These are phyloP conservation scores for Steinernema feltiae DNA, from an alignment of 1,140 invertebrate genomes.

Conservation along the genomic window DNA sequence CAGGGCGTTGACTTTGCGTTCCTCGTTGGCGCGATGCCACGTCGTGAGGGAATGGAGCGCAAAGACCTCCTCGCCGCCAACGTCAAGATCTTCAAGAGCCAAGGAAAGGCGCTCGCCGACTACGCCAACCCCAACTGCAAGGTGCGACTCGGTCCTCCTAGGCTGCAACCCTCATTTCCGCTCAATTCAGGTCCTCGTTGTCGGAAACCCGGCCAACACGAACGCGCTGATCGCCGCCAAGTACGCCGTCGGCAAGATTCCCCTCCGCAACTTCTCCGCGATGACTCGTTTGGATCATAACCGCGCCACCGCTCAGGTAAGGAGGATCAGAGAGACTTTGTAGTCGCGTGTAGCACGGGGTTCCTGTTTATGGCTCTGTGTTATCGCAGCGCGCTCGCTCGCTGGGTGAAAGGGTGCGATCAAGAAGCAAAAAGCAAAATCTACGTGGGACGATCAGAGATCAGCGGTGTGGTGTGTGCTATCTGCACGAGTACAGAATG, in stretches of 20 bases:
- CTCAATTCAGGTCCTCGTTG: constrained; percentile 74
- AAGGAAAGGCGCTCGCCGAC: constrained; percentile 83
- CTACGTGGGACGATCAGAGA: not conserved
- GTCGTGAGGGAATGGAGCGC: constrained; percentile 95
- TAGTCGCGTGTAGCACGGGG: constrained; percentile 4
- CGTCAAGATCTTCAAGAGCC: constrained; percentile 94
- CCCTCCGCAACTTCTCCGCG: constrained; percentile 89
- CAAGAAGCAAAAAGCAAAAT: not conserved
- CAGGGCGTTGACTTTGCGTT: constrained; percentile 95
- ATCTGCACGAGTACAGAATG: no score
- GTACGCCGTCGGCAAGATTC: constrained; percentile 94
- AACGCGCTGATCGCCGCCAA: constrained; percentile 93
- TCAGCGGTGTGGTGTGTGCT: no score
- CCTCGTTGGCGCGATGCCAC: constrained; percentile 94
- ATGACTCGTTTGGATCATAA: constrained; percentile 98
- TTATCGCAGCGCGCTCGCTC: not conserved
- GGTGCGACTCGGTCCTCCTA: constrained; percentile 57
- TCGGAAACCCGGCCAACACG: constrained; percentile 99
- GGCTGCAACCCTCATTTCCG: constrained; percentile 21
- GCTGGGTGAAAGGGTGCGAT: not conserved
- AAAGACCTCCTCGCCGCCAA: constrained; percentile 92
- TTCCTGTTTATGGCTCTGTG: not conserved
- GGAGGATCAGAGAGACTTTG: not conserved
- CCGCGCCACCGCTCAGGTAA: constrained; percentile 75
- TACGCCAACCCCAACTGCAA: constrained; percentile 89